These are phyloP conservation scores for Tachina fera DNA, from an alignment of 2,888 invertebrate genomes.

Conservation along the genomic window DNA sequence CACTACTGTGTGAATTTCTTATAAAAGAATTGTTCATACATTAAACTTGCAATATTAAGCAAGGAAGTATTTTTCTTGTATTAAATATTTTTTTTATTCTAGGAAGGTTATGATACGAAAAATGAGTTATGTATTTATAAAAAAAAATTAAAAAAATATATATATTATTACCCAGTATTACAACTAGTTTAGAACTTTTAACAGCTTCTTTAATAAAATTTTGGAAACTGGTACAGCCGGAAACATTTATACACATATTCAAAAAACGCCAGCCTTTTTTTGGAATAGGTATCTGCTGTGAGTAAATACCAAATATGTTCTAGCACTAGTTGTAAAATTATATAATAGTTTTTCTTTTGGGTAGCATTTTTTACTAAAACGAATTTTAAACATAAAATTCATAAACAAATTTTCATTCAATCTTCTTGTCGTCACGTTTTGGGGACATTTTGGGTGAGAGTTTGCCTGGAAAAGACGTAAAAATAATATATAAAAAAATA, in stretches of 20 bases:
- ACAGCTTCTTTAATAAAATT: background rate
- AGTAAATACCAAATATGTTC: background rate
- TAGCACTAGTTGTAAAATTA: background rate
- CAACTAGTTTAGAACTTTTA: slow-evolving; percentile 1
- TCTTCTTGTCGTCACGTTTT: slow-evolving; percentile 75
- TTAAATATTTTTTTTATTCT: background rate
- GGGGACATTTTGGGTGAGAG: slow-evolving; percentile 77
- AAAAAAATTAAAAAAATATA: background rate
- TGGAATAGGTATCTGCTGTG: background rate
- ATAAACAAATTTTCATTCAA: slow-evolving; percentile 69
- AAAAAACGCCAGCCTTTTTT: background rate
- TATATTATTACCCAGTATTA: background rate
- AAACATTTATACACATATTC: background rate
- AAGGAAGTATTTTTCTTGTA: slow-evolving; percentile 25
- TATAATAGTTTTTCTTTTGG: background rate
- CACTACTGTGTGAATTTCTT: too few species aligned
- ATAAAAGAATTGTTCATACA: slow-evolving; percentile 23
- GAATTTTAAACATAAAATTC: slow-evolving; percentile 35
- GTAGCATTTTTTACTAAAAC: slow-evolving; percentile 20
- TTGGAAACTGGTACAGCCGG: background rate
- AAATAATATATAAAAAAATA: slow-evolving; percentile 68
- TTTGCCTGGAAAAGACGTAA: slow-evolving; percentile 76
- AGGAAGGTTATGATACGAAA: background rate
- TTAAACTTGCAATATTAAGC: slow-evolving; percentile 58
- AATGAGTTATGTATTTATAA: background rate